These are phyloP conservation scores for Aphodius granarius DNA, from an alignment of 2,888 invertebrate genomes.

Conservation along the genomic window DNA sequence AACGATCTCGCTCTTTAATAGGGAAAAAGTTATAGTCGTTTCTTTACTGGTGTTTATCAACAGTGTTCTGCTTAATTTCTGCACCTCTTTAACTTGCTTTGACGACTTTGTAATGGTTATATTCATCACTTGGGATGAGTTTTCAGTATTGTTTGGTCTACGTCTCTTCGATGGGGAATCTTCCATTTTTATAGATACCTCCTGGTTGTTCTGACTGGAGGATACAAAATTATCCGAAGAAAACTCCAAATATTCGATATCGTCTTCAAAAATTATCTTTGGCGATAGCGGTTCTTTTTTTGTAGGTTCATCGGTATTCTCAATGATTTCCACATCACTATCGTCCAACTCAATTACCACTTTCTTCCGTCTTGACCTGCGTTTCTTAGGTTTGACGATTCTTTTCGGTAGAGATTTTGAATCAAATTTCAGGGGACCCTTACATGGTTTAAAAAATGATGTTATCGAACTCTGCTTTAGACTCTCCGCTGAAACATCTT, in stretches of 20 bases:
- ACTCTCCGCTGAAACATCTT: neutral
- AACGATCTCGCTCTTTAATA: neutral
- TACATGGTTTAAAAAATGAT: conserved; percentile 14
- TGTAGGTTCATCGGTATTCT: neutral
- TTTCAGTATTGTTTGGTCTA: neutral
- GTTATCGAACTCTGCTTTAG: conserved; percentile 18
- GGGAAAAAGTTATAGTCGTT: neutral
- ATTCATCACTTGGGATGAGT: neutral
- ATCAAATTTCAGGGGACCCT: conserved; percentile 21
- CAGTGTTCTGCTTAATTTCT: neutral
- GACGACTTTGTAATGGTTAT: conserved; percentile 11
- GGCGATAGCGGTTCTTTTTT: conserved; percentile 1
- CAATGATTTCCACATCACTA: conserved; percentile 1
- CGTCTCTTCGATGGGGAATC: conserved; percentile 1
- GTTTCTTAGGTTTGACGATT: neutral
- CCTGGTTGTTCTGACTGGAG: neutral
- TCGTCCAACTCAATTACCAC: conserved; percentile 1
- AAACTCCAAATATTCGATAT: neutral
- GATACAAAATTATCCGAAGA: neutral
- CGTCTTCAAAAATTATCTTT: conserved; percentile 15
- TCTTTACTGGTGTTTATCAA: neutral
- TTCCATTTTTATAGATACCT: neutral
- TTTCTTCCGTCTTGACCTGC: neutral
- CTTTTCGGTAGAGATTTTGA: conserved; percentile 8
- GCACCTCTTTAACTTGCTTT: neutral